Base-by-base conservation (phyloP, 2,888 invertebrate genomes). In the Onchidella celtica region DNA sequence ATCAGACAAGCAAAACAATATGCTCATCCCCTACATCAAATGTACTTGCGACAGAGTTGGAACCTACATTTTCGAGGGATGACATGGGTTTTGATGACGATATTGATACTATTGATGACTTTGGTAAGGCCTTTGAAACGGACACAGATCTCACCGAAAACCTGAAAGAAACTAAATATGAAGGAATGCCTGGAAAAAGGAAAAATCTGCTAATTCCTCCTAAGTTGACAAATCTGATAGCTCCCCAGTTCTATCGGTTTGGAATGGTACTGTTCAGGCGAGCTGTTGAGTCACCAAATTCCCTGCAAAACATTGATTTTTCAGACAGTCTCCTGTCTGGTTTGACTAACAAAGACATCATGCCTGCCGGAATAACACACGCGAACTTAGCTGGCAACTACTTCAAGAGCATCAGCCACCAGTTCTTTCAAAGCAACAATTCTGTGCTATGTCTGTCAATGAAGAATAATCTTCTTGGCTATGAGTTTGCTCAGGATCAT, bases 391-490 rank as follows among this genome's bases (percentile, higher is more conserved):
- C 6, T 11, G 17, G 47, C 47, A 47, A 47, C 47, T 47, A 47
- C 47, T 11, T 47, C 17, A 77, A 9, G 14, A 32, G 24, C 0
- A 47, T 77, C n/a, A n/a, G 1, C 0, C 21, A 1, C 0, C 0
- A 1, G 0, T 77, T 77, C 21, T 77, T 77, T 17, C 55, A 32
- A 4, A 3, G 29, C 9, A 29, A 29, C 32, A 29, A 4, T 61
- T 61, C 61, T 14, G 4, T 61, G 61, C 9, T 14, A 21, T n/a
- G 6, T 61, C 61, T 61, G n/a, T 24, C 21, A 24, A 14, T 61
- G 6, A 61, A 24, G 6, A n/a, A 75, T 11, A 75, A 75, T 34
- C 24, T 65, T 40, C 75, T 75, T 3, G 75, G 75, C 4, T 3
- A 34, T 2, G 32, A 47, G 14, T 75, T 75, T n/a, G 75, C 75